Evolutionary conservation across 2,888 invertebrate genomes (phyloP).

Genomic region (Alviniconcha strummeri): DNA sequence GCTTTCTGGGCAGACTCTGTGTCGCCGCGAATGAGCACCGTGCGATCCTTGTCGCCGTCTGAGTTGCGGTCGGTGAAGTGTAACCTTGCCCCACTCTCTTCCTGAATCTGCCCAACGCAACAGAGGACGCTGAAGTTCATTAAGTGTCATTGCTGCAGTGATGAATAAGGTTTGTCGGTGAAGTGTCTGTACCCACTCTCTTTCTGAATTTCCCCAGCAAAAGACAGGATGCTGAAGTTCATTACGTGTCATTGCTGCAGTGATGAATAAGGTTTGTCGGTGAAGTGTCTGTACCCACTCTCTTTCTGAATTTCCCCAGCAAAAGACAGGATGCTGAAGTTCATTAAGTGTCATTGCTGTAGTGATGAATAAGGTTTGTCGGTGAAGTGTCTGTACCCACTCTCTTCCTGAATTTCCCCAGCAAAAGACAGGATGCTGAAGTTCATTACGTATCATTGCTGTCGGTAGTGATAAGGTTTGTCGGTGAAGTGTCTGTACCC

Average conservation of each 20-base stretch:
- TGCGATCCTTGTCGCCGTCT: conserved; percentile 74
- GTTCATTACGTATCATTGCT: no score
- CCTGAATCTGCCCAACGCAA: conserved; percentile 77
- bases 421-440: no score
- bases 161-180: no score
- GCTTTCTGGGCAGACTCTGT: conserved; percentile 82
- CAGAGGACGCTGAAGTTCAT: not conserved
- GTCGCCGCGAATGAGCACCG: conserved; percentile 84
- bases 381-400: no score
- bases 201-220: no score
- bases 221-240: no score
- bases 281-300: conserved; percentile 78
- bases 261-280: conserved; percentile 54
- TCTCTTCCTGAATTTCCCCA: no score
- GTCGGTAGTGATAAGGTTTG: conserved; percentile 1
- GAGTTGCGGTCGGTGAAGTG: conserved; percentile 72
- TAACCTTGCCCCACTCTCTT: conserved; percentile 80
- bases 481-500: conserved; percentile 78
- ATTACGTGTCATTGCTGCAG: no score
- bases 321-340: not conserved
- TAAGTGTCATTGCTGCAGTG: no score
- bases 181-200: no score
- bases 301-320: conserved; percentile 80
- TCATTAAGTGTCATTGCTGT: no score
- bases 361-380: no score